phyloP scores from a whole-genome alignment of 2,888 invertebrate genomes.

The Drosophila putrida region DNA sequence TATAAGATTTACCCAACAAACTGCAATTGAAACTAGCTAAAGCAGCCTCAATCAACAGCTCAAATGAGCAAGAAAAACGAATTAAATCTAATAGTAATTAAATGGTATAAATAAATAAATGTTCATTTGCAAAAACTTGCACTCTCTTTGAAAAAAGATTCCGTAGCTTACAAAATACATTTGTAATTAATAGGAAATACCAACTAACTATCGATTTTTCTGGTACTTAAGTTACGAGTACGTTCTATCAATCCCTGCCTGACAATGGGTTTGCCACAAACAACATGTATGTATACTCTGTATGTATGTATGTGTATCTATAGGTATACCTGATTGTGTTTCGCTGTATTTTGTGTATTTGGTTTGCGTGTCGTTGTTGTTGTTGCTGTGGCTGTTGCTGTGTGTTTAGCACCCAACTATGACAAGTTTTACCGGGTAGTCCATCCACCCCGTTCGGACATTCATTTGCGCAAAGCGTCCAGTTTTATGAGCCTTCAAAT shows the following conservation, averaged over 20 bases:
- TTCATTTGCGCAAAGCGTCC: slow-evolving; percentile 34
- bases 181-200: slow-evolving; percentile 47
- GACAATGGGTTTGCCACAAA: slow-evolving; percentile 6
- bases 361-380: slow-evolving; percentile 15
- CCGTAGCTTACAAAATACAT: slow-evolving; percentile 27
- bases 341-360: slow-evolving; percentile 17
- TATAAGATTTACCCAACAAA: too few species aligned
- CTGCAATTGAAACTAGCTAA: too few species aligned
- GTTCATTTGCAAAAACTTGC: slow-evolving; percentile 1
- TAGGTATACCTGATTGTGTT: background rate
- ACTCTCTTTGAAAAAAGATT: slow-evolving; percentile 1
- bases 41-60: too few species aligned
- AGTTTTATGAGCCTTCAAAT: slow-evolving; percentile 72
- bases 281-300: background rate
- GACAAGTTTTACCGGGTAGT: slow-evolving; percentile 1
- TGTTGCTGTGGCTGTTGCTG: background rate
- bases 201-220: slow-evolving; percentile 48
- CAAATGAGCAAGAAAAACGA: too few species aligned
- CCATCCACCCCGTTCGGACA: slow-evolving; percentile 7
- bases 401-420: slow-evolving; percentile 7
- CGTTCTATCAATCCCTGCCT: background rate
- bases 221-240: slow-evolving; percentile 24
- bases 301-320: slow-evolving; percentile 16
- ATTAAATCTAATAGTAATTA: background rate
- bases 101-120: slow-evolving; percentile 6